Conservation (phyloP, 2,113 vertebrate genomes). For the Tenrec ecaudatus region DNA sequence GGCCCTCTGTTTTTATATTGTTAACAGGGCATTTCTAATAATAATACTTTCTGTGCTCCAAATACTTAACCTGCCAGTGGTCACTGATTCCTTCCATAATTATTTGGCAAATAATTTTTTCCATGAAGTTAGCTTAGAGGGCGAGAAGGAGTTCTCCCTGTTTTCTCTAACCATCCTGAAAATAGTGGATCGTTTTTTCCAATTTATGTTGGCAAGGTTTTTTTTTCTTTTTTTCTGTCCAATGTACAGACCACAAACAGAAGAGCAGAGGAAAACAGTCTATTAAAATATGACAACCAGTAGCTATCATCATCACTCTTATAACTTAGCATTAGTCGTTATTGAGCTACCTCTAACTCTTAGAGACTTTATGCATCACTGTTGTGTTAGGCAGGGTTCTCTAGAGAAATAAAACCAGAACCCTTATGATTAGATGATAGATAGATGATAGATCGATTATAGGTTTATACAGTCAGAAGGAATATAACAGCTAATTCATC, state of each 20-base stretch:
- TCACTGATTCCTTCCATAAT: background rate
- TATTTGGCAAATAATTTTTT: slow-evolving; percentile 24
- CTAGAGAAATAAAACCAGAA: too few species aligned
- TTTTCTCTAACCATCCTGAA: background rate
- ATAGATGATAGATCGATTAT: too few species aligned
- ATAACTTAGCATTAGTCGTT: background rate
- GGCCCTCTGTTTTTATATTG: background rate
- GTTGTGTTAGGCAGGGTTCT: too few species aligned
- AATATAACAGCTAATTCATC: too few species aligned
- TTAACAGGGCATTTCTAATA: background rate
- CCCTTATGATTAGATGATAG: too few species aligned
- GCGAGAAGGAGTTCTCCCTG: background rate
- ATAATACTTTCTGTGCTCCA: background rate
- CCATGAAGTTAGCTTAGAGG: slow-evolving; percentile 29
- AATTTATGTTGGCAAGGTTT: background rate
- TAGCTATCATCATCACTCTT: background rate
- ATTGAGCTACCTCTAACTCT: background rate
- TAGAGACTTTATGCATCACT: background rate
- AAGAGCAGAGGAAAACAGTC: background rate
- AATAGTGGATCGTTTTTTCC: background rate
- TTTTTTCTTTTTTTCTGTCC: background rate
- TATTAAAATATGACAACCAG: too few species aligned
- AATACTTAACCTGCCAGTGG: background rate
- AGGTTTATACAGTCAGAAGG: too few species aligned
- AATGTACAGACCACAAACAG: background rate